phyloP scores from a whole-genome alignment of 1,140 invertebrate species.

The Bombus pyrosoma region DNA sequence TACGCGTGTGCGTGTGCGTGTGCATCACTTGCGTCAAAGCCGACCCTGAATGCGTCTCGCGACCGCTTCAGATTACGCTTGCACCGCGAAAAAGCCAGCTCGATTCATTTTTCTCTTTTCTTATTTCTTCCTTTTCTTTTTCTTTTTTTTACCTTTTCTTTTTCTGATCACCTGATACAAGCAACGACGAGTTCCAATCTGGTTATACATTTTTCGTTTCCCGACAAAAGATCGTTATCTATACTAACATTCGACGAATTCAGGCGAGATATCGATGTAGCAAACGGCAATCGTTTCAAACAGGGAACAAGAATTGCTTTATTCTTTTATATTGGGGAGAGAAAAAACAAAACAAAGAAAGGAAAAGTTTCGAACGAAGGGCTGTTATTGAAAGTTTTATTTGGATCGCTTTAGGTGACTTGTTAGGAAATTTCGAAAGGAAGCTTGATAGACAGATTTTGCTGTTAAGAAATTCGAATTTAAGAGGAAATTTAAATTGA shows the following conservation, averaged over 20 bases:
- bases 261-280: no score
- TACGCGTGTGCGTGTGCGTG: background rate
- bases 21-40: conserved; percentile 42
- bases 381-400: background rate
- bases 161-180: background rate
- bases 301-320: background rate
- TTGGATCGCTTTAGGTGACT: background rate
- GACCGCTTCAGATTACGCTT: conserved; percentile 39
- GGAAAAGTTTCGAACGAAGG: background rate
- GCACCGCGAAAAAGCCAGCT: conserved; percentile 19
- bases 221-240: background rate
- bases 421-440: background rate
- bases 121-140: background rate
- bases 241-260: background rate
- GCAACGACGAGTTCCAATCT: background rate
- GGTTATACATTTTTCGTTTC: background rate
- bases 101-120: conserved; percentile 16
- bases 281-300: background rate
- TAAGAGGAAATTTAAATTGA: background rate
- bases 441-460: background rate
- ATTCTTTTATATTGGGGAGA: background rate
- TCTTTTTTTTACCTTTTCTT: background rate
- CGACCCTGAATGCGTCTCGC: conserved; percentile 37
- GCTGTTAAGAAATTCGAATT: background rate
- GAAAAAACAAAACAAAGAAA: background rate